Evolutionary conservation across 1,140 invertebrate species (phyloP).

Genomic region (Calephelis nemesis): DNA sequence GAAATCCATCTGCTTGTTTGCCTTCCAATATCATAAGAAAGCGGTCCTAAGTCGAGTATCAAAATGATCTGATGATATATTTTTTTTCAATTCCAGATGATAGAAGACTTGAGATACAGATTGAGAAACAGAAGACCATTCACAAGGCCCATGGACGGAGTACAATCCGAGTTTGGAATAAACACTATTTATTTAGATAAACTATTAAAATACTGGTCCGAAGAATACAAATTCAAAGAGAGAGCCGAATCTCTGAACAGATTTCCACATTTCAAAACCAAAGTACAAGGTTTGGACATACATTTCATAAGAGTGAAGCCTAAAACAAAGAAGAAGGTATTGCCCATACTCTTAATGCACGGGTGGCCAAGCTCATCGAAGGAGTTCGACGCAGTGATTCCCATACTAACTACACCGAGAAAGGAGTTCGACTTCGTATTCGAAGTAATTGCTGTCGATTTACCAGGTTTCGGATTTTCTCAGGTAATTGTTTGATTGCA

Average conservation of each 20-base stretch:
- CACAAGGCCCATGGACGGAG: conserved; percentile 82
- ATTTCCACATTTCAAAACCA: conserved; percentile 86
- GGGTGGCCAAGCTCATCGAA: conserved; percentile 95
- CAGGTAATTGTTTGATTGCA: conserved; percentile 71
- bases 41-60: too few relatives aligned
- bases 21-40: too few relatives aligned
- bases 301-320: conserved; percentile 86
- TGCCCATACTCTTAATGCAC: conserved; percentile 90
- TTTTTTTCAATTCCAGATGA: conserved; percentile 72
- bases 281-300: conserved; percentile 86
- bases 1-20: too few relatives aligned
- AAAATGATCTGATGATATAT: too few relatives aligned
- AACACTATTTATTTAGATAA: conserved; percentile 84
- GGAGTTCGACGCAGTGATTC: conserved; percentile 92
- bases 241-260: conserved; percentile 84
- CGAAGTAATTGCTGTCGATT: conserved; percentile 89
- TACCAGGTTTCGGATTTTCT: conserved; percentile 93
- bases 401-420: conserved; percentile 83
- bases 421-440: conserved; percentile 85
- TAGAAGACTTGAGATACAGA: conserved; percentile 82
- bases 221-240: conserved; percentile 87
- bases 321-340: conserved; percentile 71
- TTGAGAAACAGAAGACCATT: conserved; percentile 80
- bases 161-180: conserved; percentile 88
- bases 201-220: conserved; percentile 85